Conservation (phyloP, 2,888 invertebrate genomes). For the Baronia brevicornis region DNA sequence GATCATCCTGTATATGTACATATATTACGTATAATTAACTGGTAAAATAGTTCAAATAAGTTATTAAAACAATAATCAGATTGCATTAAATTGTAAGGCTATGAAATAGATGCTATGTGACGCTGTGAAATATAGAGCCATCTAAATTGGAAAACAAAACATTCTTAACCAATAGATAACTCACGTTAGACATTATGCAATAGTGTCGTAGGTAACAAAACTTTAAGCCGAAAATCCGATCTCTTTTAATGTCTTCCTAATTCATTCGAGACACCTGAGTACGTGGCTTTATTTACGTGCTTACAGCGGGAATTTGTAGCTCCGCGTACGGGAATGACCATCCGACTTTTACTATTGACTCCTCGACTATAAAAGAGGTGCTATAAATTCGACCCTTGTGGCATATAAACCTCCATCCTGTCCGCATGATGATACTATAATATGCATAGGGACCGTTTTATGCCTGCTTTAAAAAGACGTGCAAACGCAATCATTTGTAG, state of each 20-base stretch:
- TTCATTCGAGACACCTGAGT: conserved; percentile 14
- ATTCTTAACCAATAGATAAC: conserved; percentile 5
- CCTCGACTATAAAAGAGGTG: conserved; percentile 52
- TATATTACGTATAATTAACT: too few relatives aligned
- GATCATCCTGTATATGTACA: too few relatives aligned
- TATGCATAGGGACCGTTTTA: conserved; percentile 71
- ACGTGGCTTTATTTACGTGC: conserved; percentile 22
- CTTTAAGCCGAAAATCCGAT: conserved; percentile 8
- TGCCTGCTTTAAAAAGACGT: conserved; percentile 37
- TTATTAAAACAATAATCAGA: too few relatives aligned
- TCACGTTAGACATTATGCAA: too few relatives aligned
- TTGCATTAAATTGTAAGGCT: too few relatives aligned
- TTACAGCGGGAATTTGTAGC: conserved; percentile 27
- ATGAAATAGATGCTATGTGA: too few relatives aligned
- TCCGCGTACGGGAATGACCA: conserved; percentile 36
- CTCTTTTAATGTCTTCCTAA: conserved; percentile 13
- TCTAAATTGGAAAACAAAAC: too few relatives aligned
- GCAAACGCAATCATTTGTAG: conserved; percentile 3
- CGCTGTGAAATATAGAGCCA: too few relatives aligned
- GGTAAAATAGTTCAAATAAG: too few relatives aligned
- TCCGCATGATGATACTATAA: conserved; percentile 68
- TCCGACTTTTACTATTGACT: conserved; percentile 59
- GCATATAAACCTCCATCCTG: conserved; percentile 53
- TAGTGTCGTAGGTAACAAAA: conserved; percentile 2
- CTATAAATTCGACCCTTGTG: conserved; percentile 55